Conservation (phyloP, 2,113 vertebrate genomes). For the Puffinus mauretanicus region DNA sequence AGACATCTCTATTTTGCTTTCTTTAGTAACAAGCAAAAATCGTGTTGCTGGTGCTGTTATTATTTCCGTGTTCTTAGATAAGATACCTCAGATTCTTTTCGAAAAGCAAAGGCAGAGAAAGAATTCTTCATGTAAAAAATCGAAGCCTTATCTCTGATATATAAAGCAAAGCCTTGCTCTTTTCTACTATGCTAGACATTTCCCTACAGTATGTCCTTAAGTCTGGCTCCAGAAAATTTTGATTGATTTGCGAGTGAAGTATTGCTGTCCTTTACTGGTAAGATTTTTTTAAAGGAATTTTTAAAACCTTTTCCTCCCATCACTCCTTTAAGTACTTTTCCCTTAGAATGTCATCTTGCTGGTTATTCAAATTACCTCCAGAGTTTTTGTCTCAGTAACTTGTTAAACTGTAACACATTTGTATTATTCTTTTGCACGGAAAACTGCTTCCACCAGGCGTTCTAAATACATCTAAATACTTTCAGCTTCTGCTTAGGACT, state of each 20-base stretch:
- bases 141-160: not conserved
- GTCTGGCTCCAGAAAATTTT: not conserved
- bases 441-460: not conserved
- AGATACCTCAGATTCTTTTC: not conserved
- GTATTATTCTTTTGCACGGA: not conserved
- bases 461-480: not conserved
- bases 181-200: not conserved
- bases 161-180: not conserved
- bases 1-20: not conserved
- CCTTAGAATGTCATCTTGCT: not conserved
- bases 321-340: not conserved
- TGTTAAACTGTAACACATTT: not conserved
- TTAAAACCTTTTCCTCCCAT: not conserved
- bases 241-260: not conserved
- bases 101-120: not conserved
- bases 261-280: not conserved
- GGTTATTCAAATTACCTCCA: not conserved
- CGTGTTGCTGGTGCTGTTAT: not conserved
- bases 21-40: not conserved
- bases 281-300: not conserved
- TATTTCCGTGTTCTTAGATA: not conserved
- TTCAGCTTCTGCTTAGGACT: not conserved
- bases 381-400: not conserved
- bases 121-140: not conserved
- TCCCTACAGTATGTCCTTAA: not conserved